Evolutionary conservation across 2,113 vertebrate species (phyloP), one percentile per base, ranked within the genome.

Genomic region (Pimephales promelas): DNA sequence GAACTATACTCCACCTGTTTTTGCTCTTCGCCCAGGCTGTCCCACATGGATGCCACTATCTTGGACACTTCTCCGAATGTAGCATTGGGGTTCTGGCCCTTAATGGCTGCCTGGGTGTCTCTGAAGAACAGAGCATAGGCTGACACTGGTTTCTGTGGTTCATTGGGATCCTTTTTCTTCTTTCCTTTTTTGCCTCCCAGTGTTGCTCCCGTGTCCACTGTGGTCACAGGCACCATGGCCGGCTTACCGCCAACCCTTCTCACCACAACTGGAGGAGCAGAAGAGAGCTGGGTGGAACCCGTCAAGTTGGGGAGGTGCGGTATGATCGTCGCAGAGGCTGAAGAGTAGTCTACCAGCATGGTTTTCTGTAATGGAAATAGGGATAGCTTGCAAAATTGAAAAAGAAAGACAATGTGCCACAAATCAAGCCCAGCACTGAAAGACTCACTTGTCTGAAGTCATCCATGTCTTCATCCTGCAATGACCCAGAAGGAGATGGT

Each of bases 11-110:
- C 10, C 87, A 97, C 97, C 94, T 98, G 97, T 85, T 98, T 98
- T 88, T 98, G 97, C 64, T 98, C 97, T 82, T 97, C 96, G 40
- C 96, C 96, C 74, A 98, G 92, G 87, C 96, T 97, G 92, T 98
- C 97, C 97, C 96, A 98, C 97, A 98, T 98, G 61, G 96, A 97
- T 2, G 97, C 97, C 81, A 97, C 97, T 0, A 98, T 98, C 92
- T 96, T 97, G 0, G 96, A 97, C 20, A 98, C 96, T 70, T 98
- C 97, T 14, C 96, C 96, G 28, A 98, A 97, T 0, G 96, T 96
- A 22, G 96, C 96, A 79, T 95, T 97, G 80, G 96, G 96, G 87
- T 98, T 98, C 87, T 98, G 97, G 20, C 97, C 97, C 82, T 98
- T 97, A 40, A 98, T 98, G 28, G 97, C 96, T 0, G 97, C 96